Conservation (phyloP, 2,113 vertebrate genomes). For the Megaleporinus macrocephalus region DNA sequence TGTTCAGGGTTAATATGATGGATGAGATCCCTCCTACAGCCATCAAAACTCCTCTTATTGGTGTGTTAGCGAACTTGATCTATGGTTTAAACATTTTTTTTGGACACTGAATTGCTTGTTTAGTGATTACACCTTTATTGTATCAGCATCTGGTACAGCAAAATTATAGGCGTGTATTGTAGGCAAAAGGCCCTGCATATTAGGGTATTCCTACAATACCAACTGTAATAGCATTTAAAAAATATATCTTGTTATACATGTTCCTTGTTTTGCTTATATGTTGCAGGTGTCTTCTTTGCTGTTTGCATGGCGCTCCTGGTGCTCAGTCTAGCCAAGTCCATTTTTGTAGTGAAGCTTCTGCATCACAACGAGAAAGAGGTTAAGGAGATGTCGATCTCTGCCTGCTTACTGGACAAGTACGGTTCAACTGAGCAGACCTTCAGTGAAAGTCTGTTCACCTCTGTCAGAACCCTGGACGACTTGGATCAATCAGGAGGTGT, state of each 20-base stretch:
- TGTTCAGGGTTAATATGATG: constrained; percentile 85
- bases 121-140: too few species aligned
- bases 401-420: constrained; percentile 76
- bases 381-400: constrained; percentile 74
- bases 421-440: constrained; percentile 70
- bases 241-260: not conserved
- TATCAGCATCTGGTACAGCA: too few species aligned
- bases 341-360: constrained; percentile 84
- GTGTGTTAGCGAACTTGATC: constrained; percentile 57
- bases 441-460: constrained; percentile 68
- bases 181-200: too few species aligned
- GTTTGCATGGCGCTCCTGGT: constrained; percentile 86
- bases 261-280: not conserved
- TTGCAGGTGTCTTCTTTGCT: constrained; percentile 81
- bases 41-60: constrained; percentile 81
- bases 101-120: not conserved
- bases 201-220: too few species aligned
- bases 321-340: constrained; percentile 84
- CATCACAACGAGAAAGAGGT: constrained; percentile 72
- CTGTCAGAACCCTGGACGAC: constrained; percentile 67
- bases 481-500: constrained; percentile 70
- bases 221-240: not conserved
- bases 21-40: constrained; percentile 78
- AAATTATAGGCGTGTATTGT: too few species aligned
- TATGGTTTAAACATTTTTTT: not conserved